Evolutionary conservation across 2,113 vertebrate genomes (phyloP).

Genomic region (Micromys minutus): DNA sequence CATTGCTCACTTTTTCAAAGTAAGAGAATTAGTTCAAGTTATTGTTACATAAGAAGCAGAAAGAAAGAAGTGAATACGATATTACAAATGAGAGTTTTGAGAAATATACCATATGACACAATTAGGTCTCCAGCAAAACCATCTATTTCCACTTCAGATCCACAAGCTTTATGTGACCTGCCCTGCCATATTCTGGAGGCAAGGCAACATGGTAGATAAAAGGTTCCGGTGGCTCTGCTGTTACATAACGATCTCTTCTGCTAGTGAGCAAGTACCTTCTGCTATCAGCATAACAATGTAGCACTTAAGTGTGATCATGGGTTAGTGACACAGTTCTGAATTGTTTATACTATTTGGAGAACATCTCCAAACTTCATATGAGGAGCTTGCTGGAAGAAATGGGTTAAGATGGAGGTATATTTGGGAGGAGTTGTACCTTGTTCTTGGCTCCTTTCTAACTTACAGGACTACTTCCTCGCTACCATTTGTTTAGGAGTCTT

Average conservation of each 20-base stretch:
- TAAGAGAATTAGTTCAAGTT: not conserved
- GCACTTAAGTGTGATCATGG: too few relatives aligned
- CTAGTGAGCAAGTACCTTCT: too few relatives aligned
- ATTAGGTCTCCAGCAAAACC: too few relatives aligned
- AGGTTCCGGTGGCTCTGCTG: too few relatives aligned
- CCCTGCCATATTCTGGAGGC: too few relatives aligned
- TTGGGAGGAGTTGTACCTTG: not conserved
- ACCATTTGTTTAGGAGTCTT: not conserved
- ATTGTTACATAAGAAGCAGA: not conserved
- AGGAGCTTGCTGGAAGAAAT: not conserved
- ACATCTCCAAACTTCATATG: not conserved
- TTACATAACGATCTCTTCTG: too few relatives aligned
- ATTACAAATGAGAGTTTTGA: too few relatives aligned
- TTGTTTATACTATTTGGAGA: not conserved
- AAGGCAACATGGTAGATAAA: too few relatives aligned
- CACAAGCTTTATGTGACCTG: too few relatives aligned
- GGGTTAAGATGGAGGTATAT: not conserved
- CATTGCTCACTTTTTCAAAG: not conserved
- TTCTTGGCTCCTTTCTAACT: not conserved
- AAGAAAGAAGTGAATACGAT: not conserved
- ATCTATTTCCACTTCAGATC: too few relatives aligned
- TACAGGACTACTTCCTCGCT: not conserved
- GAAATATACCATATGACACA: too few relatives aligned
- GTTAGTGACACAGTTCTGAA: not conserved
- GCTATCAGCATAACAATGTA: too few relatives aligned